phyloP scores from a whole-genome alignment of 2,797 vertebrate species.

The Intellagama lesueurii region DNA sequence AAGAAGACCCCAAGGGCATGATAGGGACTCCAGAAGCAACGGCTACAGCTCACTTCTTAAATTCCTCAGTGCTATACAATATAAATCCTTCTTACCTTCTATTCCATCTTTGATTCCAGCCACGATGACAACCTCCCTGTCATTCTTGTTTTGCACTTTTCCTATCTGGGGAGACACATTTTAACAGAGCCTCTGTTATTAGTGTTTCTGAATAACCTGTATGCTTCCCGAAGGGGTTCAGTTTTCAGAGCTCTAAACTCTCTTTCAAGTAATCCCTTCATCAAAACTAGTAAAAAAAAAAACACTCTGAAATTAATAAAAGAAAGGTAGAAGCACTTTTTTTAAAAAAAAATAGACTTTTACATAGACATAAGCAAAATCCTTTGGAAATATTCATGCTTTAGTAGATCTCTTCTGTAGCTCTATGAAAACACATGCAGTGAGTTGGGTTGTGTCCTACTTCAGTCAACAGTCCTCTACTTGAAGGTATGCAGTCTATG shows the following conservation, averaged over 20 bases:
- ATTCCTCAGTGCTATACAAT: too few species aligned
- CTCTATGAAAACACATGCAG: not conserved
- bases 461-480: not conserved
- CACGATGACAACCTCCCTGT: not conserved
- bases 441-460: too few species aligned
- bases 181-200: not conserved
- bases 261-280: not conserved
- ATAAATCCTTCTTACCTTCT: not conserved
- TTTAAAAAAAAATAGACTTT: not conserved
- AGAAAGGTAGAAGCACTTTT: not conserved
- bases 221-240: not conserved
- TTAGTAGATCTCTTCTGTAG: not conserved
- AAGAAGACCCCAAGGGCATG: too few species aligned
- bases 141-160: not conserved
- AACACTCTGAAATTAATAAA: not conserved
- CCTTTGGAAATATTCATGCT: not conserved
- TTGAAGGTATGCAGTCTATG: not conserved
- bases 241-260: not conserved
- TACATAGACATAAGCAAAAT: not conserved
- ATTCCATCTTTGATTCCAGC: not conserved
- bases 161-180: not conserved
- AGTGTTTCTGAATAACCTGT: not conserved
- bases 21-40: too few species aligned
- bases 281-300: too few species aligned
- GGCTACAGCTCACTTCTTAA: too few species aligned